Evolutionary conservation across 2,113 vertebrate genomes (phyloP), one percentile per base, ranked within the genome.

Genomic region (Reinhardtius hippoglossoides): DNA sequence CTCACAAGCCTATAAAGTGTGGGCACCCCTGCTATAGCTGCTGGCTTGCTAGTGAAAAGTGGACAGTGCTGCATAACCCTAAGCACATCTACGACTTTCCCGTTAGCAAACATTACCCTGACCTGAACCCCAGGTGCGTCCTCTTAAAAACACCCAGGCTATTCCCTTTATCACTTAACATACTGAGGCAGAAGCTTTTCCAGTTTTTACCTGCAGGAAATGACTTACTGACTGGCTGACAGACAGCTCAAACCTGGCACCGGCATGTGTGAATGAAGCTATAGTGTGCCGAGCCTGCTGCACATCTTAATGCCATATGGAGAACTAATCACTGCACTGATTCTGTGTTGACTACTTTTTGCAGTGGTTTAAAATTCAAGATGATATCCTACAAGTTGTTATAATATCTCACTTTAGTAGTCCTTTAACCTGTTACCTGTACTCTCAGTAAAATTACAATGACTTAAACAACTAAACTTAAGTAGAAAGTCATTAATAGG

Each of bases 171-270:
- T 84, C 80, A 15, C 57, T 73, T 78, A 7, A 18, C 46, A 50
- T 10, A 65, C 70, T n/a, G 59, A 54, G 18, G 3, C 7, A 74
- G 84, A 78, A 65, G 71, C 44, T 88, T 92, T 74, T 71, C 78
- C 85, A 88, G 73, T 35, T 59, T 67, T 68, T 61, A 76, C 57
- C 44, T 12, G 54, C 82, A 91, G 86, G 90, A 91, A 90, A 84
- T 82, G 55, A 67, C 78, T 78, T n/a, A 64, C 16, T 71, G 71
- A 78, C 42, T 75, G 69, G 81, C 64, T 76, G 77, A 78, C 44
- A n/a, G 69, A 35, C 67, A 66, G 54, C 55, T 26, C 57, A 14
- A 61, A 71, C 69, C 62, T 31, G 31, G 31, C 6, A 31, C 31
- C 31, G 1, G 31, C 31, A 1, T 55, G 66, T 74, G 26, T 85